Percentiles rank a stretch among this genome's conserved stretches.
phyloP scores from a whole-genome alignment of 2,888 invertebrate genomes.

The Trissolcus japonicus region DNA sequence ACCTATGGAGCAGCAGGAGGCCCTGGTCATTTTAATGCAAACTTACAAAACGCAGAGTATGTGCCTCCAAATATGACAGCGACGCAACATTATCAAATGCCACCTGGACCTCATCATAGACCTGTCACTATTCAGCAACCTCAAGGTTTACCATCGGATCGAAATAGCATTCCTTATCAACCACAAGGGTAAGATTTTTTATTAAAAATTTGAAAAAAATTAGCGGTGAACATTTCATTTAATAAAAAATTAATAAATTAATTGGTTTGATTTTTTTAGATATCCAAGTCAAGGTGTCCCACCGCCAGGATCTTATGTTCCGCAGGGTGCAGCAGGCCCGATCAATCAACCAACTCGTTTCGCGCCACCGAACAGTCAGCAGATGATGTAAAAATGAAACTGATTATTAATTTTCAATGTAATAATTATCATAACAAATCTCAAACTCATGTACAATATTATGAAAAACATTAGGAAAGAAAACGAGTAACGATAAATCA shows the following conservation, averaged over 20 bases:
- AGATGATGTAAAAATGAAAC: conserved; percentile 68
- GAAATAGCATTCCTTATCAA: conserved; percentile 66
- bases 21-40: conserved; percentile 66
- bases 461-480: conserved; percentile 25
- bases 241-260: not conserved
- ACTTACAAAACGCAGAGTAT: conserved; percentile 66
- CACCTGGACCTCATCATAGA: conserved; percentile 66
- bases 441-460: conserved; percentile 34
- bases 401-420: conserved; percentile 4
- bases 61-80: conserved; percentile 69
- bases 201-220: too few species aligned
- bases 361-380: conserved; percentile 71
- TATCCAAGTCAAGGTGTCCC: conserved; percentile 66
- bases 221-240: not conserved
- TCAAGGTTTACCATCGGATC: conserved; percentile 64
- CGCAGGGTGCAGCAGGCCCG: conserved; percentile 34
- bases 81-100: conserved; percentile 69
- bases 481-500: conserved; percentile 28
- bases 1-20: conserved; percentile 62
- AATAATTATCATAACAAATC: conserved; percentile 12
- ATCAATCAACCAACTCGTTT: conserved; percentile 68
- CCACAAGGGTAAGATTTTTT: conserved; percentile 65
- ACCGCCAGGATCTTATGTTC: conserved; percentile 65
- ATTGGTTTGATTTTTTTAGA: conserved; percentile 53
- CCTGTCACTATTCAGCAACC: conserved; percentile 61